Evolutionary conservation across 2,797 vertebrate genomes (phyloP).

Genomic region (Nyctalus aviator): DNA sequence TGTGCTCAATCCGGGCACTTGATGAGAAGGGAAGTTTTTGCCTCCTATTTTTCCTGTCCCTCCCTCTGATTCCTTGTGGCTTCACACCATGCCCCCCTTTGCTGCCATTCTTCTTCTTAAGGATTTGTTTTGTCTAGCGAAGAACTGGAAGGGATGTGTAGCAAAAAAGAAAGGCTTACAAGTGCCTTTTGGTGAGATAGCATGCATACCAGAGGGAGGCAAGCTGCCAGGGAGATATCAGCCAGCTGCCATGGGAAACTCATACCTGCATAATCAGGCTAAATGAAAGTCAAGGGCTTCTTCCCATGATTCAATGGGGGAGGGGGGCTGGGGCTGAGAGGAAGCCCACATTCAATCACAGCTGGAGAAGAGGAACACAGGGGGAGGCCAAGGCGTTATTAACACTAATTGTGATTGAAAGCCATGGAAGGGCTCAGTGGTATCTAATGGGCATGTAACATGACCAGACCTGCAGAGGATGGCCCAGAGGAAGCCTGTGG

Average conservation of each 20-base stretch:
- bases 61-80: constrained; percentile 19
- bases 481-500: not conserved
- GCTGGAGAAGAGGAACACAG: not conserved
- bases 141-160: constrained; percentile 46
- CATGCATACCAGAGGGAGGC: constrained; percentile 26
- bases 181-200: constrained; percentile 55
- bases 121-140: constrained; percentile 75
- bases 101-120: not conserved
- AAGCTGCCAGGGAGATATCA: constrained; percentile 60
- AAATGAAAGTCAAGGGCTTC: constrained; percentile 72
- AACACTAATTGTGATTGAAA: constrained; percentile 67
- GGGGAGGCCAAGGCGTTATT: constrained; percentile 31
- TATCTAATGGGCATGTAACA: not conserved
- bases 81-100: not conserved
- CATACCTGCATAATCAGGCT: constrained; percentile 57
- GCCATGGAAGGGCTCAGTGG: constrained; percentile 43
- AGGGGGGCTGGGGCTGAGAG: not conserved
- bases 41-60: constrained; percentile 28
- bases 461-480: not conserved
- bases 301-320: constrained; percentile 17
- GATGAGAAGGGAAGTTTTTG: constrained; percentile 60
- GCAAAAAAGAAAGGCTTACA: constrained; percentile 64
- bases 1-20: constrained; percentile 38
- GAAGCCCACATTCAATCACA: constrained; percentile 48
- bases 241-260: constrained; percentile 56